Percentiles rank a stretch among this genome's conserved stretches.
Evolutionary conservation across 1,140 invertebrate species (phyloP).

Genomic region (Saxidomus purpurata): DNA sequence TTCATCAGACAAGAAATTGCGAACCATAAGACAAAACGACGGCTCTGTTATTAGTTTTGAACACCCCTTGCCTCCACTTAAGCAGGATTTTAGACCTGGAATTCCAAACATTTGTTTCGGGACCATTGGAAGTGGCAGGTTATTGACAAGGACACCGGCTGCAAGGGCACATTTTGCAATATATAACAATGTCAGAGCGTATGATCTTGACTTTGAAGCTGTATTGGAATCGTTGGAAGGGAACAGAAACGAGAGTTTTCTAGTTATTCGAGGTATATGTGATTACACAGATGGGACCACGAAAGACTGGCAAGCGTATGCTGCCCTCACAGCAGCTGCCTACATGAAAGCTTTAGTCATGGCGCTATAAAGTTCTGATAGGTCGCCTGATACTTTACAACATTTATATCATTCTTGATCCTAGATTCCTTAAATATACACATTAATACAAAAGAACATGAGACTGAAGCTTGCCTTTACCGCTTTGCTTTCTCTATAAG

Average conservation of each 20-base stretch:
- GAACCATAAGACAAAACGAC: slow-evolving; percentile 97
- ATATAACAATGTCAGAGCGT: slow-evolving; percentile 93
- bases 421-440: too few species aligned
- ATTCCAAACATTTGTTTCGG: slow-evolving; percentile 91
- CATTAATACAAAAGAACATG: too few species aligned
- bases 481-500: too few species aligned
- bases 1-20: slow-evolving; percentile 93
- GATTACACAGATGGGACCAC: slow-evolving; percentile 98
- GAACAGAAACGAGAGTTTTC: slow-evolving; percentile 95
- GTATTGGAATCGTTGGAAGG: slow-evolving; percentile 91
- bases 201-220: slow-evolving; percentile 98
- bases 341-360: slow-evolving; percentile 96
- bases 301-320: slow-evolving; percentile 98
- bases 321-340: slow-evolving; percentile 95
- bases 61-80: slow-evolving; percentile 79
- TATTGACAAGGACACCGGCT: slow-evolving; percentile 90
- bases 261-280: slow-evolving; percentile 93
- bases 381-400: too few species aligned
- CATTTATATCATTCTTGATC: too few species aligned
- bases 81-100: slow-evolving; percentile 66
- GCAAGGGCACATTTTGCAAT: slow-evolving; percentile 87
- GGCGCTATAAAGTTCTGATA: slow-evolving; percentile 71
- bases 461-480: too few species aligned
- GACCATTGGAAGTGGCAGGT: slow-evolving; percentile 92
- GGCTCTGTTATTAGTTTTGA: slow-evolving; percentile 96